Conservation (phyloP, 1,140 invertebrate species). For the Drosophila melanogaster region DNA sequence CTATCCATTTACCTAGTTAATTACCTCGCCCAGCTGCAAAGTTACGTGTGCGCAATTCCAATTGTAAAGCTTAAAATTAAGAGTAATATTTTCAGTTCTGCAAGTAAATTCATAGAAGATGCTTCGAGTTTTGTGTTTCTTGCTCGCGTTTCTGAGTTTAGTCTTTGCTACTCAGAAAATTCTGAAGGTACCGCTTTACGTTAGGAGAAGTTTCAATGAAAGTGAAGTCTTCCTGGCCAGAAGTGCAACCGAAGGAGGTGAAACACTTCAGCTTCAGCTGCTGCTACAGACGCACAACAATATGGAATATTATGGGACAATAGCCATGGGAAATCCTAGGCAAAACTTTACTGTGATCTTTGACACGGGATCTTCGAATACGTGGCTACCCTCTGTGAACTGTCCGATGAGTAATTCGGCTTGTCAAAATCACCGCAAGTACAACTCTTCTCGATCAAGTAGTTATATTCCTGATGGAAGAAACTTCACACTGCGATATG, state of each 20-base stretch:
- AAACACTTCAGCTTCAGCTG: constrained; percentile 15
- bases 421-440: constrained; percentile 84
- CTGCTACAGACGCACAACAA: constrained; percentile 34
- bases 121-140: constrained; percentile 16
- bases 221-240: constrained; percentile 8
- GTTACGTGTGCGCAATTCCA: constrained; percentile 7
- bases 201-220: neutral
- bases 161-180: neutral
- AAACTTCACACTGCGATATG: constrained; percentile 95
- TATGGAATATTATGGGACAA: constrained; percentile 87
- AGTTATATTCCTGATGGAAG: constrained; percentile 95
- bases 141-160: neutral
- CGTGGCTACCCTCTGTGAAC: constrained; percentile 62
- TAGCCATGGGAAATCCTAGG: constrained; percentile 95
- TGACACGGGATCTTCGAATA: constrained; percentile 68
- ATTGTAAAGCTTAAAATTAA: neutral
- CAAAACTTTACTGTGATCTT: constrained; percentile 86
- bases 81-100: constrained; percentile 23
- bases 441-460: constrained; percentile 93
- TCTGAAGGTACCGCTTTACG: constrained; percentile 27
- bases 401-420: constrained; percentile 44
- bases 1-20: constrained; percentile 3
- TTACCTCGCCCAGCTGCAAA: constrained; percentile 37
- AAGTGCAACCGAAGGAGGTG: neutral
- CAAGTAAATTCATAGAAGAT: constrained; percentile 22